These are phyloP conservation scores for Micropoecilia bifurca DNA, from an alignment of 2,797 vertebrate genomes.

Conservation along the genomic window DNA sequence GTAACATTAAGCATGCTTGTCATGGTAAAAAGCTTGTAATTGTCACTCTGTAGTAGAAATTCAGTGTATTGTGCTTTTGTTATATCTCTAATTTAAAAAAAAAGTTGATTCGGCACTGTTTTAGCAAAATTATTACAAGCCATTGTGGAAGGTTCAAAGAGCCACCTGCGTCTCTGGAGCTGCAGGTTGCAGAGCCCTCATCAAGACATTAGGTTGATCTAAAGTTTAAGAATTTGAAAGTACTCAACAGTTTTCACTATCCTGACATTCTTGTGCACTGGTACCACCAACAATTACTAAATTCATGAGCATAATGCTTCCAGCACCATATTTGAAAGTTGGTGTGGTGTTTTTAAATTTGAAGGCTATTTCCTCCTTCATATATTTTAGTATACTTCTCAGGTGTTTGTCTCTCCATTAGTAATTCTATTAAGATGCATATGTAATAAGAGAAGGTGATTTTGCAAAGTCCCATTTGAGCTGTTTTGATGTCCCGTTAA, in stretches of 20 bases:
- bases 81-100: too few relatives aligned
- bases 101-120: too few relatives aligned
- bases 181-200: neutral
- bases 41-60: too few relatives aligned
- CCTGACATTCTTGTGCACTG: neutral
- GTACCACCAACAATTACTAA: neutral
- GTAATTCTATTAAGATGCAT: constrained; percentile 8
- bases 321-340: neutral
- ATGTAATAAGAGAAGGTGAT: constrained; percentile 31
- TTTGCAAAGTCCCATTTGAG: neutral
- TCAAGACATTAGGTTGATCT: neutral
- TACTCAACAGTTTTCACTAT: neutral
- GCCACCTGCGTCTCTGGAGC: neutral
- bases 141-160: too few relatives aligned
- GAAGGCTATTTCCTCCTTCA: neutral
- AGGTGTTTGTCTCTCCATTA: neutral
- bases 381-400: neutral
- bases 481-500: neutral
- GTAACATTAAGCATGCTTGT: neutral
- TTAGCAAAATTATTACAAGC: too few relatives aligned
- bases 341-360: too few relatives aligned
- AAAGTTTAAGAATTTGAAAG: neutral
- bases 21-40: neutral
- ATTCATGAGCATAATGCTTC: neutral
- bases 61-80: too few relatives aligned